Conservation (phyloP, 2,888 invertebrate species). For the Carabus problematicus region DNA sequence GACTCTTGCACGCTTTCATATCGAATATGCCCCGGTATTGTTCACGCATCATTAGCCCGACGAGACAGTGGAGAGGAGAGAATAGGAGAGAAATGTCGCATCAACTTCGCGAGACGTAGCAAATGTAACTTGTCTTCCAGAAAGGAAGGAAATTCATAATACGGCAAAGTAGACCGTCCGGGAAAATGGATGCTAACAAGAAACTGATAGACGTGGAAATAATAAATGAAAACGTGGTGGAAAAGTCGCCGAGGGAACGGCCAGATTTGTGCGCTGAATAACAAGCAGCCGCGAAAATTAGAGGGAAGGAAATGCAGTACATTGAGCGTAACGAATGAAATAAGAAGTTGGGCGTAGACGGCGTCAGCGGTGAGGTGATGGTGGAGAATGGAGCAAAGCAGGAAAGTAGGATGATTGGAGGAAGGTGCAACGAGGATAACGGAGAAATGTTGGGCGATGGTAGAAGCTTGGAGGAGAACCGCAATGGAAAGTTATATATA, state of each 20-base stretch:
- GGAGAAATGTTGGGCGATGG: too few species aligned
- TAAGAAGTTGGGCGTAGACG: slow-evolving; percentile 45
- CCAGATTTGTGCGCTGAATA: slow-evolving; percentile 51
- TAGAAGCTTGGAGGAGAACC: slow-evolving; percentile 42
- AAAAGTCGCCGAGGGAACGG: slow-evolving; percentile 45
- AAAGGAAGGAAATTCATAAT: slow-evolving; percentile 17
- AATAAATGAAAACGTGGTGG: slow-evolving; percentile 52
- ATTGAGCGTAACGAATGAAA: slow-evolving; percentile 52
- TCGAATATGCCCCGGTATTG: slow-evolving; percentile 18
- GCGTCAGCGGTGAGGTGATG: background rate
- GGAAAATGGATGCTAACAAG: slow-evolving; percentile 52
- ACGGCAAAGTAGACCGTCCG: slow-evolving; percentile 17
- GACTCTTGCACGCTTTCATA: slow-evolving; percentile 12
- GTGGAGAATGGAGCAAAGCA: background rate
- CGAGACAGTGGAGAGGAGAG: background rate
- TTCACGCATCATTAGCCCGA: slow-evolving; percentile 24
- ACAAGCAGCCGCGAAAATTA: slow-evolving; percentile 54
- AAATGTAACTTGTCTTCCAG: background rate
- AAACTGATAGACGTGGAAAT: slow-evolving; percentile 56
- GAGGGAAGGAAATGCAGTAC: slow-evolving; percentile 52
- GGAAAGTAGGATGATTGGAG: slow-evolving; percentile 9
- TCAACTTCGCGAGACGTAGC: too few species aligned
- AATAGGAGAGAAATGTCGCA: too few species aligned
- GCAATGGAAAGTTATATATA: slow-evolving; percentile 44
- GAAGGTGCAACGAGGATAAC: slow-evolving; percentile 43